Percentiles rank a stretch among this genome's conserved stretches.
Evolutionary conservation across 1,140 invertebrate species (phyloP).

Genomic region (Papilio glaucus): DNA sequence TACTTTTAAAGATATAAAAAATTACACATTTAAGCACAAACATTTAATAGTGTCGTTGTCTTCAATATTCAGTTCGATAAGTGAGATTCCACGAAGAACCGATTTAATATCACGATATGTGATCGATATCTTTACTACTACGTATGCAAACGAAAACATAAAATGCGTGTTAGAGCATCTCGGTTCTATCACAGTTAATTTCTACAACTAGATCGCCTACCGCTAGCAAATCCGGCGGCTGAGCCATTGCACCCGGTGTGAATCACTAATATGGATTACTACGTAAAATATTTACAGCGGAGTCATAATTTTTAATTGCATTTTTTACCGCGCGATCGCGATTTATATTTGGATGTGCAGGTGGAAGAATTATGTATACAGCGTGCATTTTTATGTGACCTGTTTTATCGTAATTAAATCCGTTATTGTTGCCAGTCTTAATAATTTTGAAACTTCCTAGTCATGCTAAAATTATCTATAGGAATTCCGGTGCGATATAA

Average conservation of each 20-base stretch:
- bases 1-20: too few relatives aligned
- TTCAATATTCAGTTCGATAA: too few relatives aligned
- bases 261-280: conserved; percentile 32
- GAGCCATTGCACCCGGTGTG: background rate
- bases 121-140: conserved; percentile 63
- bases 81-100: conserved; percentile 77
- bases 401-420: conserved; percentile 1
- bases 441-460: conserved; percentile 15
- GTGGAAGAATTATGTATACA: conserved; percentile 24
- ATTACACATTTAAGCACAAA: too few relatives aligned
- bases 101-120: conserved; percentile 73
- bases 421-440: too few relatives aligned
- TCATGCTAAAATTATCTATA: background rate
- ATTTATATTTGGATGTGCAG: conserved; percentile 33
- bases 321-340: conserved; percentile 25
- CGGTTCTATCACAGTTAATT: background rate
- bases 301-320: conserved; percentile 38
- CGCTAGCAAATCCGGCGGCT: background rate
- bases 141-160: conserved; percentile 34
- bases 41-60: too few relatives aligned
- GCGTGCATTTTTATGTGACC: background rate
- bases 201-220: background rate
- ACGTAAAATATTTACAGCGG: conserved; percentile 35
- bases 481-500: background rate
- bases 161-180: background rate